Evolutionary conservation across 2,797 vertebrate genomes (phyloP), one percentile per base, ranked within the genome.

Genomic region (Pangasius mekongensis): DNA sequence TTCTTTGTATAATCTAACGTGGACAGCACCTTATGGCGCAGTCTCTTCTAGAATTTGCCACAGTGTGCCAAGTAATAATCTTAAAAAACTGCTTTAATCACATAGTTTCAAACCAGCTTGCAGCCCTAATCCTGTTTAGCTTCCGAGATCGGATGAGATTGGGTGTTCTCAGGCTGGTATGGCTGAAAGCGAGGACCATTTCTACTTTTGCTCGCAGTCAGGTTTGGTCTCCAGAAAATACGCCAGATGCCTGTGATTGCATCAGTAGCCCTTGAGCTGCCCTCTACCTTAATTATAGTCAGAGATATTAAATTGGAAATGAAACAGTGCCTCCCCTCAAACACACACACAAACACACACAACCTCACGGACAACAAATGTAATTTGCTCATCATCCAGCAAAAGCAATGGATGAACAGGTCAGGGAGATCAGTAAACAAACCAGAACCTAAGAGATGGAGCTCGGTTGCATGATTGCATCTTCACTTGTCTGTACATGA

Each of bases 261-360:
- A 86, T 86, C 85, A 87, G 47, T 58, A 83, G 74, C 60, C 88
- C 71, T 84, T 82, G 66, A 86, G 87, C 82, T 88, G 85, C 83
- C 83, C 86, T 87, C 73, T 76, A 54, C 77, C 39, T 89, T 89
- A 90, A 91, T 88, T 90, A 89, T 86, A 90, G 84, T 54, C 69
- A 66, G 33, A 33, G 81, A 90, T 89, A 91, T 91, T 86, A 71
- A 85, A 90, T 89, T 82, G 90, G 39, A 85, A 90, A 88, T 87
- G 62, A 91, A 91, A 71, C 76, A 88, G 56, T 73, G 54, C 54
- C 33, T 67, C 66, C 14, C 18, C 67, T 74, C 74, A 66, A 74
- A 71, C n/a, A 80, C 43, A 82, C 58, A 52, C 73, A 86, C 39
- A 73, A 66, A 69, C 87, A 76, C 58, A 62, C 82, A 47, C 39